Evolutionary conservation across 2,797 vertebrate genomes (phyloP).

Genomic region (Discoglossus pictus): DNA sequence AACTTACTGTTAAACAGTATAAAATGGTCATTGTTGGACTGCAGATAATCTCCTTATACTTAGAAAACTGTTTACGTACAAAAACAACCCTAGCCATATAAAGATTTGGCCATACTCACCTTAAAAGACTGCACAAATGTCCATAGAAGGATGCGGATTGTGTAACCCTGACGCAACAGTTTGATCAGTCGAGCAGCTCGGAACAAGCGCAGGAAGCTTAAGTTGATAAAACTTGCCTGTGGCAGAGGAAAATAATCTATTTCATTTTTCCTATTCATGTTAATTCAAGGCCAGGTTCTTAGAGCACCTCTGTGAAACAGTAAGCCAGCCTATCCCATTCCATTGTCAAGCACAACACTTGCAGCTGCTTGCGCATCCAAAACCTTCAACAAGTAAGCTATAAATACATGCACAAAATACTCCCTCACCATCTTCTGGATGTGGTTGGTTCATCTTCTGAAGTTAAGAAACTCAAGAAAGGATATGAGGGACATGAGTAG

Average conservation of each 20-base stretch:
- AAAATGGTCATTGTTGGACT: background rate
- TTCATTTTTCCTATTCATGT: slow-evolving; percentile 52
- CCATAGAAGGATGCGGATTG: slow-evolving; percentile 97
- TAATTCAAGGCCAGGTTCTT: background rate
- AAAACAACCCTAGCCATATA: no score
- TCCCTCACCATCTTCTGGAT: background rate
- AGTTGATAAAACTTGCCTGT: slow-evolving; percentile 94
- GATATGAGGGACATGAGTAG: no score
- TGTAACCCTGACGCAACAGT: slow-evolving; percentile 94
- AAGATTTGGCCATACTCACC: slow-evolving; percentile 65
- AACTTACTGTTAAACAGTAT: background rate
- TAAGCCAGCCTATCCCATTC: slow-evolving; percentile 40
- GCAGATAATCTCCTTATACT: no score
- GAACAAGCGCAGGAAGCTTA: slow-evolving; percentile 94
- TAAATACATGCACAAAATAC: slow-evolving; percentile 35
- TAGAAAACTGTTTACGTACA: no score
- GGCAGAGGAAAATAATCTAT: slow-evolving; percentile 54
- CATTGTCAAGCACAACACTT: slow-evolving; percentile 43
- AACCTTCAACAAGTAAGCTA: background rate
- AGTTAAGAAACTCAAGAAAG: no score
- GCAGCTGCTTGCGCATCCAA: slow-evolving; percentile 17
- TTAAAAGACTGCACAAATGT: slow-evolving; percentile 98
- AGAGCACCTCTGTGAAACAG: slow-evolving; percentile 9
- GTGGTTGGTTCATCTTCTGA: no score
- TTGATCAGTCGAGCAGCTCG: slow-evolving; percentile 94